Conservation (phyloP, 2,888 invertebrate species). For the Prionchulus punctatus region DNA sequence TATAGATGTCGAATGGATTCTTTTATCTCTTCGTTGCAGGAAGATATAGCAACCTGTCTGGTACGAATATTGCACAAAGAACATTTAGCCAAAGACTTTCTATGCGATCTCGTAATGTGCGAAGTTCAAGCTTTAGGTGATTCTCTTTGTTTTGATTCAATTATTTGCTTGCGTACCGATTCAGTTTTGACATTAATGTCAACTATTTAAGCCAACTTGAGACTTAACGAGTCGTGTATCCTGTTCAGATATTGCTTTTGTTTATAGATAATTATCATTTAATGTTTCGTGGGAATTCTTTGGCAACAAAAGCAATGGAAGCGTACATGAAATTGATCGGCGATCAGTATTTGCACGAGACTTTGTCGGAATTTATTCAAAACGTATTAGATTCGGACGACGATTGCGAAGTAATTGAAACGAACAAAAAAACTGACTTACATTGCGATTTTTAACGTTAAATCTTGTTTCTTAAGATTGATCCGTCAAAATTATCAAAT, state of each 20-base stretch:
- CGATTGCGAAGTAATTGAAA: constrained; percentile 36
- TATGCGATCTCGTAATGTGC: constrained; percentile 69
- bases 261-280: constrained; percentile 58
- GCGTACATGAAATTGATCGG: constrained; percentile 77
- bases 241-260: no score
- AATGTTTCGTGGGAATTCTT: constrained; percentile 75
- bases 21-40: constrained; percentile 31
- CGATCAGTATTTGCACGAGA: constrained; percentile 63
- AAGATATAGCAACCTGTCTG: constrained; percentile 69
- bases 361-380: constrained; percentile 52
- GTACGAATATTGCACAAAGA: constrained; percentile 73
- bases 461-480: constrained; percentile 26
- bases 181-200: neutral
- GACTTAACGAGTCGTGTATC: no score
- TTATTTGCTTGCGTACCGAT: neutral
- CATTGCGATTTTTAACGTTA: neutral
- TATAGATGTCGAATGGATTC: neutral
- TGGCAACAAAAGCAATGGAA: constrained; percentile 87
- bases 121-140: constrained; percentile 48
- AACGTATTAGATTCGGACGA: constrained; percentile 39
- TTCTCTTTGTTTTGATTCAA: neutral
- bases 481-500: constrained; percentile 55
- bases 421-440: neutral
- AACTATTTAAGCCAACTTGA: constrained; percentile 1
- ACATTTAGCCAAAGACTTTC: constrained; percentile 61